These are phyloP conservation scores for Leucozona laternaria DNA, from an alignment of 2,888 invertebrate genomes.

Conservation along the genomic window DNA sequence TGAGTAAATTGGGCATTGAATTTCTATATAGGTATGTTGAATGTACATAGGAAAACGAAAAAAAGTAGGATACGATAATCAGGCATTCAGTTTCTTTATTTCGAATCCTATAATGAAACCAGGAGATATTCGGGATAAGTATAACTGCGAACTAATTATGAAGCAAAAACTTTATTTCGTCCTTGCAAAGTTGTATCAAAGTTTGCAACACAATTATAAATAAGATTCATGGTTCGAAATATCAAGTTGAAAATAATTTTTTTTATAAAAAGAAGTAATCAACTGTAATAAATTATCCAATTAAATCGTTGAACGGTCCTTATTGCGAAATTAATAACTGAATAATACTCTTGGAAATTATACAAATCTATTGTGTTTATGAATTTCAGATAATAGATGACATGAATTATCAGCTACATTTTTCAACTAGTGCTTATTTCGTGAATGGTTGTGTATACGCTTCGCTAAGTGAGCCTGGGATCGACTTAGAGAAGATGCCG, in stretches of 20 bases:
- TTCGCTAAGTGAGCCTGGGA: too few relatives aligned
- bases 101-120: not conserved
- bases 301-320: not conserved
- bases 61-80: not conserved
- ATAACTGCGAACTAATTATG: not conserved
- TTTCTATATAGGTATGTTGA: too few relatives aligned
- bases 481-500: too few relatives aligned
- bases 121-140: not conserved
- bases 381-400: not conserved
- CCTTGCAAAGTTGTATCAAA: conserved; percentile 1
- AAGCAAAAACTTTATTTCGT: not conserved
- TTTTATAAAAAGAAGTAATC: not conserved
- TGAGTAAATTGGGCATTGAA: conserved; percentile 3
- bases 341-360: not conserved
- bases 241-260: not conserved
- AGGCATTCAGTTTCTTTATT: not conserved
- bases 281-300: not conserved
- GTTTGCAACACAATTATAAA: not conserved
- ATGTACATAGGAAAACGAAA: too few relatives aligned
- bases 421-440: too few relatives aligned
- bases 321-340: not conserved
- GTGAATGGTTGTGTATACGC: too few relatives aligned
- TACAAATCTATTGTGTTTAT: not conserved
- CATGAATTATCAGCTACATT: too few relatives aligned
- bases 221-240: not conserved